phyloP scores from a whole-genome alignment of 2,797 vertebrate species.

The Poecilia velifera region DNA sequence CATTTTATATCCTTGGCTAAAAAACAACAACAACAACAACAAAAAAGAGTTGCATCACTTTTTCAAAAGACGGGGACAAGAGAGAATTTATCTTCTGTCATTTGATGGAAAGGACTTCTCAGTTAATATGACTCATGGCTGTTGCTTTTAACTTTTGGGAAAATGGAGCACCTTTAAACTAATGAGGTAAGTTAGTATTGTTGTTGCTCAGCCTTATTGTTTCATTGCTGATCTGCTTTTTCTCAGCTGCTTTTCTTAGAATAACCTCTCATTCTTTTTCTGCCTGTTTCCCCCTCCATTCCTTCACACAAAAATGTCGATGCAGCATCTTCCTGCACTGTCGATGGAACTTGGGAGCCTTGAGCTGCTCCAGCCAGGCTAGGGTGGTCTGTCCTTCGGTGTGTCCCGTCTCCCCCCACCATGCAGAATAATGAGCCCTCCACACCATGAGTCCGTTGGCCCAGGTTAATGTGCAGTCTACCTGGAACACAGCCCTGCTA shows the following conservation, averaged over 20 bases:
- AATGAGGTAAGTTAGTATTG: slow-evolving; percentile 85
- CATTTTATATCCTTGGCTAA: slow-evolving; percentile 86
- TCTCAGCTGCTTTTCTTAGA: slow-evolving; percentile 49
- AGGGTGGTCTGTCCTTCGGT: slow-evolving; percentile 85
- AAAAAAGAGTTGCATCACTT: slow-evolving; percentile 76
- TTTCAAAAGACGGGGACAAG: slow-evolving; percentile 63
- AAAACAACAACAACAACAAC: slow-evolving; percentile 14
- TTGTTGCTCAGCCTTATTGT: slow-evolving; percentile 55
- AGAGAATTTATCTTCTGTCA: slow-evolving; percentile 51
- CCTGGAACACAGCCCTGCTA: slow-evolving; percentile 93
- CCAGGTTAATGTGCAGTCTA: slow-evolving; percentile 97
- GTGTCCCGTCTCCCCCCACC: slow-evolving; percentile 86
- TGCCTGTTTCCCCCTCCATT: slow-evolving; percentile 38
- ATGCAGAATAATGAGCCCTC: slow-evolving; percentile 98
- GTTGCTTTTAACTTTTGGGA: slow-evolving; percentile 69
- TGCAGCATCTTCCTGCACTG: slow-evolving; percentile 78
- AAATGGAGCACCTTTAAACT: slow-evolving; percentile 76
- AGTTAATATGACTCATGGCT: slow-evolving; percentile 56
- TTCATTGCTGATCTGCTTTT: slow-evolving; percentile 65
- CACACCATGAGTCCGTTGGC: slow-evolving; percentile 99
- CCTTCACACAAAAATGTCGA: slow-evolving; percentile 55
- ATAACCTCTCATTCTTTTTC: slow-evolving; percentile 61
- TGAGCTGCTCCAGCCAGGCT: slow-evolving; percentile 91
- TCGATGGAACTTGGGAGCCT: slow-evolving; percentile 92
- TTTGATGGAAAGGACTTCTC: slow-evolving; percentile 63